Conservation (phyloP, 1,140 invertebrate genomes). For the Lerema accius region DNA sequence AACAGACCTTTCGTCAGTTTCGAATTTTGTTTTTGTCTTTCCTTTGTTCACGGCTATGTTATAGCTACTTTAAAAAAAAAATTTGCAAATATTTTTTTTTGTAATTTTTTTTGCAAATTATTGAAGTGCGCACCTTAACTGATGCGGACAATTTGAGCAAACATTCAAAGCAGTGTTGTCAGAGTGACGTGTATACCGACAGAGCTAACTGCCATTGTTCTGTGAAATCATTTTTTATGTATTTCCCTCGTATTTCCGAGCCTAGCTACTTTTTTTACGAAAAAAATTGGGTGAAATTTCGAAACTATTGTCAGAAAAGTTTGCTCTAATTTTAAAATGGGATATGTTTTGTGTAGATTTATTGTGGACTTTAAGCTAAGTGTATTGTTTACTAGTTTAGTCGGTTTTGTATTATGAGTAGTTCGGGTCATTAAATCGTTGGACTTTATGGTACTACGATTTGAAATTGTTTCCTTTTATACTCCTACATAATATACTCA, state of each 20-base stretch:
- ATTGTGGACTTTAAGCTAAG: no score
- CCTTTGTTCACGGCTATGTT: no score
- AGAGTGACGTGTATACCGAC: conserved; percentile 10
- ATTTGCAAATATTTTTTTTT: no score
- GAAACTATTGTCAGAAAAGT: background rate
- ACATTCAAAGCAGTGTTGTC: conserved; percentile 44
- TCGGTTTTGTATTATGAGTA: no score
- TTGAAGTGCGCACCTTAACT: conserved; percentile 39
- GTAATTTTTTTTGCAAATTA: background rate
- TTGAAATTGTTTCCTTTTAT: no score
- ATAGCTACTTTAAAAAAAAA: conserved; percentile 1
- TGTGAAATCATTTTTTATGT: conserved; percentile 17
- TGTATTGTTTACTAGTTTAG: no score
- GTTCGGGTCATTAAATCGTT: no score
- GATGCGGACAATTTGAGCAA: conserved; percentile 47
- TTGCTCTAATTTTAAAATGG: background rate
- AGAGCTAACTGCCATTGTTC: conserved; percentile 44
- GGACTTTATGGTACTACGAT: no score
- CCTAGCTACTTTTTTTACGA: background rate
- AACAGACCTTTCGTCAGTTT: no score
- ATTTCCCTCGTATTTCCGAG: conserved; percentile 11
- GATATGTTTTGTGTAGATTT: no score
- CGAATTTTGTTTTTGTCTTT: no score
- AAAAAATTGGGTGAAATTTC: conserved; percentile 17
- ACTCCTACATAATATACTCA: no score